Evolutionary conservation across 1,140 invertebrate species (phyloP).

Genomic region (Drosophila repleta): DNA sequence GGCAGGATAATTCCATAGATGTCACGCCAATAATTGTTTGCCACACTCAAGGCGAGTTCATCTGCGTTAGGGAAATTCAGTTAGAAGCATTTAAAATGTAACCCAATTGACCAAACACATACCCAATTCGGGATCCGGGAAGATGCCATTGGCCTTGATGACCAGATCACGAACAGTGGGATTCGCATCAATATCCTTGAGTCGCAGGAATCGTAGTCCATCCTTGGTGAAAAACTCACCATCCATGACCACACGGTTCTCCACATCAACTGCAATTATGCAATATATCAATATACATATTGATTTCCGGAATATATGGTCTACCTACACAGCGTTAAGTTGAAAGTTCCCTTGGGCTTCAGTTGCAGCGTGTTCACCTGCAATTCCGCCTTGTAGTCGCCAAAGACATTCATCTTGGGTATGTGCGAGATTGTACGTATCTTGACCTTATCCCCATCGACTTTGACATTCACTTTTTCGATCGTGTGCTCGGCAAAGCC

Average conservation of each 20-base stretch:
- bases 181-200: conserved; percentile 57
- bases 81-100: neutral
- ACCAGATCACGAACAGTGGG: conserved; percentile 68
- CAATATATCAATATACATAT: neutral
- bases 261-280: conserved; percentile 58
- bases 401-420: conserved; percentile 65
- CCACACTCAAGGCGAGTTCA: conserved; percentile 70
- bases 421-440: conserved; percentile 36
- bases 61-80: conserved; percentile 44
- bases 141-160: conserved; percentile 75
- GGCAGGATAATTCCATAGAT: conserved; percentile 77
- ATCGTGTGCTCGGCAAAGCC: conserved; percentile 54
- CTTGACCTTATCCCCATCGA: conserved; percentile 52
- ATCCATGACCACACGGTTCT: conserved; percentile 46
- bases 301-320: neutral
- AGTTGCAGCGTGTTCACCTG: conserved; percentile 69
- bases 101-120: neutral
- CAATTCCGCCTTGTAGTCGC: conserved; percentile 78
- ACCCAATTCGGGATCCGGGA: conserved; percentile 80
- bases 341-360: conserved; percentile 77
- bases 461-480: conserved; percentile 50
- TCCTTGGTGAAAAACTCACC: conserved; percentile 66
- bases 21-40: conserved; percentile 80
- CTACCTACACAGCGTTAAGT: conserved; percentile 72
- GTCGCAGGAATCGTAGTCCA: conserved; percentile 56